Percentiles rank a stretch among this genome's conserved stretches.
phyloP scores from a whole-genome alignment of 2,797 vertebrate genomes.

The Anguilla megastoma region DNA sequence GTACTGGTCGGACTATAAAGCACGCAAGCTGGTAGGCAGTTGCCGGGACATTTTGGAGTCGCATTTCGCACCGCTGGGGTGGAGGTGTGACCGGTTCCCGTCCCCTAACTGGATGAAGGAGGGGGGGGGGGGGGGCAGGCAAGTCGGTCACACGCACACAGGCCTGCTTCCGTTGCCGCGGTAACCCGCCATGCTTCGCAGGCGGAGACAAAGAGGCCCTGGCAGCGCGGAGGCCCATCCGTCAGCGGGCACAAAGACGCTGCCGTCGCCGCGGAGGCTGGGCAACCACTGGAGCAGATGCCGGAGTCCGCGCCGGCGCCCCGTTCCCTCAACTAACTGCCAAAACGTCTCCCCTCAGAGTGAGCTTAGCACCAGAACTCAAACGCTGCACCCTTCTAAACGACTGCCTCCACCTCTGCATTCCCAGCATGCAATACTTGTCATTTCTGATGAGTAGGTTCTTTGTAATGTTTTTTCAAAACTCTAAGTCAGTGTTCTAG shows the following conservation, averaged over 20 bases:
- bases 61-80: neutral
- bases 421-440: neutral
- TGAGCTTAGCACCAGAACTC: neutral
- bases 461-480: too few species aligned
- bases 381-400: neutral
- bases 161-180: constrained; percentile 35
- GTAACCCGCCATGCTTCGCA: constrained; percentile 11
- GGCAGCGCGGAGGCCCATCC: constrained; percentile 27
- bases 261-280: neutral
- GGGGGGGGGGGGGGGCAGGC: neutral
- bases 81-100: neutral
- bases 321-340: neutral
- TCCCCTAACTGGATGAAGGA: neutral
- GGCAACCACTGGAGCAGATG: constrained; percentile 2
- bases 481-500: too few species aligned
- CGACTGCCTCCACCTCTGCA: neutral
- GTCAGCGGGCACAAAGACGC: constrained; percentile 13
- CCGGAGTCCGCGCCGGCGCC: neutral
- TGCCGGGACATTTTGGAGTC: too few species aligned
- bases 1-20: neutral
- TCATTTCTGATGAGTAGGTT: neutral
- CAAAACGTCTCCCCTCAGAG: neutral
- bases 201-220: constrained; percentile 13
- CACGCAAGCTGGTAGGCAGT: too few species aligned
- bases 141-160: neutral